Evolutionary conservation across 1,140 invertebrate genomes (phyloP).

Genomic region (Schlechtendalia chinensis): DNA sequence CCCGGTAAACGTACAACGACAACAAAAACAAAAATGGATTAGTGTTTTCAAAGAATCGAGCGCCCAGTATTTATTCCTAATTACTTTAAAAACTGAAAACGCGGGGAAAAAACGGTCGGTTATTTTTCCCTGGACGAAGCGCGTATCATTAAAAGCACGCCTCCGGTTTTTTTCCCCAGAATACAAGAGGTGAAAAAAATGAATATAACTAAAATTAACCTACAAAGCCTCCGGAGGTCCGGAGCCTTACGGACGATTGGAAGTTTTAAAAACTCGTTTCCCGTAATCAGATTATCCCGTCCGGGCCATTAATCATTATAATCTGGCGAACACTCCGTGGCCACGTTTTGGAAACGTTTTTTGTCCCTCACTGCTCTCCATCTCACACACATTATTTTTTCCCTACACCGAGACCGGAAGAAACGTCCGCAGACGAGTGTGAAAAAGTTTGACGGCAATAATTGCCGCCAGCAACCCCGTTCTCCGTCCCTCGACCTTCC

Average conservation of each 20-base stretch:
- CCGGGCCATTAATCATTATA: constrained; percentile 41
- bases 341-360: constrained; percentile 8
- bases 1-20: too few species aligned
- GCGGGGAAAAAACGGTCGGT: background rate
- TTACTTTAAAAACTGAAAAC: background rate
- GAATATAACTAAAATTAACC: constrained; percentile 41
- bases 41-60: background rate
- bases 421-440: constrained; percentile 10
- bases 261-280: constrained; percentile 47
- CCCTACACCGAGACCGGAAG: background rate
- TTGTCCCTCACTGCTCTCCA: too few species aligned
- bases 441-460: constrained; percentile 24
- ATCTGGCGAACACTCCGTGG: constrained; percentile 24
- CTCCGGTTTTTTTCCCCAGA: background rate
- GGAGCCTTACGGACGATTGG: constrained; percentile 25
- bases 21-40: too few species aligned
- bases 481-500: background rate
- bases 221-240: constrained; percentile 23
- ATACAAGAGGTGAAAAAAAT: constrained; percentile 30
- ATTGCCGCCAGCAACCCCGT: background rate
- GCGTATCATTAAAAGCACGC: background rate
- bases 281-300: constrained; percentile 37
- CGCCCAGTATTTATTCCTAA: background rate
- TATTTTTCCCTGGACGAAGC: background rate
- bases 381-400: too few species aligned